phyloP scores from a whole-genome alignment of 2,888 invertebrate genomes.

The Chrysopilus asiliformis region DNA sequence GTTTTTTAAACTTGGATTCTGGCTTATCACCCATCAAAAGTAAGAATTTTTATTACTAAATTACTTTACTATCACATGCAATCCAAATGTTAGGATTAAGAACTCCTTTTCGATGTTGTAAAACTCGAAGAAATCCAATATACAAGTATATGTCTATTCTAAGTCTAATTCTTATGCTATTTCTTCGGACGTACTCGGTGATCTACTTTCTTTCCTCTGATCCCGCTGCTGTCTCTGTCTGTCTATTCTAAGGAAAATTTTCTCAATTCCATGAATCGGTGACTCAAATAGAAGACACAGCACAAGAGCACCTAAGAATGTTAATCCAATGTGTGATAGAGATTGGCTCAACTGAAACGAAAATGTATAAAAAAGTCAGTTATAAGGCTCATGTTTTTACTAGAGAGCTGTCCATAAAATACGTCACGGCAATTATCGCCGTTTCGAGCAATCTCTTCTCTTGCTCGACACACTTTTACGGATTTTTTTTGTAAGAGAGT shows the following conservation, averaged over 20 bases:
- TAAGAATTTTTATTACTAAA: no score
- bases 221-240: conserved; percentile 13
- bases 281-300: conserved; percentile 56
- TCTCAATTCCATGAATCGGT: conserved; percentile 56
- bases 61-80: no score
- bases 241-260: conserved; percentile 45
- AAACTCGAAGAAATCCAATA: no score
- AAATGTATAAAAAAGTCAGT: neutral
- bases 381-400: no score
- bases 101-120: no score
- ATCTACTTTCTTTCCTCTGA: conserved; percentile 5
- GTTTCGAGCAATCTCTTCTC: neutral
- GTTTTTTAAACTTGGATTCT: no score
- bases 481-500: no score
- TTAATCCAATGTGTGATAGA: conserved; percentile 45
- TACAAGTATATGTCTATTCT: no score
- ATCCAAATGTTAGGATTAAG: no score
- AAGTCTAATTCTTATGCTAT: no score
- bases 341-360: conserved; percentile 40
- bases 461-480: neutral
- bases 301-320: conserved; percentile 47
- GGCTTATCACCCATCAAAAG: no score
- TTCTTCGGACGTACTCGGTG: conserved; percentile 14
- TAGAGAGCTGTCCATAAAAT: no score
- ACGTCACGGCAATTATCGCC: neutral